Conservation (phyloP, 2,797 vertebrate species). For the Loris lydekkerianus region DNA sequence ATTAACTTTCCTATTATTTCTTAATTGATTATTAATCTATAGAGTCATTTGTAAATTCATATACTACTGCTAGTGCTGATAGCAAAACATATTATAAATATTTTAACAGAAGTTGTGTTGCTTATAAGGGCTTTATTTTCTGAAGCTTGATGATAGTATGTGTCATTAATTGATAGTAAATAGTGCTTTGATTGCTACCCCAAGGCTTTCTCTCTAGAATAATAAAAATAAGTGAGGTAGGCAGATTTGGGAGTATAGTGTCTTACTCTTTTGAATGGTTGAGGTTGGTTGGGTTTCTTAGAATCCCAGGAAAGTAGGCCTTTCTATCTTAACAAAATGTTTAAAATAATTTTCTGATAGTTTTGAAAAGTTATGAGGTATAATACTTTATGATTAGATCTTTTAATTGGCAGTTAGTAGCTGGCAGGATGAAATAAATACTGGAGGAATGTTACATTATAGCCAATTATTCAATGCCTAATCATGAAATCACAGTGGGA, state of each 20-base stretch:
- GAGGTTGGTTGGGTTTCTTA: background rate
- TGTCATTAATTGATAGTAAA: background rate
- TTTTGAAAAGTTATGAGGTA: background rate
- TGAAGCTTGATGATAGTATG: background rate
- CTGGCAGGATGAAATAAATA: background rate
- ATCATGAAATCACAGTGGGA: background rate
- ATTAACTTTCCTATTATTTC: background rate
- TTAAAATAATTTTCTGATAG: background rate
- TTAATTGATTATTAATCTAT: background rate
- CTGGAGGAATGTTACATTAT: background rate
- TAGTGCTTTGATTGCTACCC: background rate
- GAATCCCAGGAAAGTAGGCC: background rate
- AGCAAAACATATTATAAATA: background rate
- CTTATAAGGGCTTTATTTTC: background rate
- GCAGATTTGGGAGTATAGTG: background rate
- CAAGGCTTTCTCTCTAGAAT: background rate
- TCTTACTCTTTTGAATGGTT: background rate
- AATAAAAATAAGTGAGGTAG: background rate
- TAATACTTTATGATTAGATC: background rate
- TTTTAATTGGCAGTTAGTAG: background rate
- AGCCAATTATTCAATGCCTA: background rate
- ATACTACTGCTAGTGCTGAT: background rate
- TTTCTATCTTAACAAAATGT: constrained; percentile 5
- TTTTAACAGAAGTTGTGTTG: background rate
- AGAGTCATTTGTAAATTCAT: constrained; percentile 22